A percentile compares a stretch with the other conserved stretches of the same genome.
Evolutionary conservation across 1,140 invertebrate species (phyloP).

Genomic region (Lordiphosa clarofinis): DNA sequence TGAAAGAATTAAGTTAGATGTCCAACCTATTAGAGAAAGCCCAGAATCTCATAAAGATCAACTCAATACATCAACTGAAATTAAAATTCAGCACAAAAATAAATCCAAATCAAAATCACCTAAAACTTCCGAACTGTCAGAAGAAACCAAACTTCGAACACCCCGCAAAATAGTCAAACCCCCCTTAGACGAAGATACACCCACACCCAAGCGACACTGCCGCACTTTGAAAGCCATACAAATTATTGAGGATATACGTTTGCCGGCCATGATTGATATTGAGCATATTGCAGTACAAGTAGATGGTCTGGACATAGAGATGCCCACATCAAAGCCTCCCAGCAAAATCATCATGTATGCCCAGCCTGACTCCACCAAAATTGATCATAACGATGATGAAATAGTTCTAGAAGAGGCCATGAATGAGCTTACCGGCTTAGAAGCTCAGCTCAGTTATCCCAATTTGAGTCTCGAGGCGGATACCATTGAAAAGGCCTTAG

Average conservation of each 20-base stretch:
- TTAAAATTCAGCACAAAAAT: too few relatives aligned
- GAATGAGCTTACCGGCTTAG: slow-evolving; percentile 3
- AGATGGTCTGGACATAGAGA: slow-evolving; percentile 8
- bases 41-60: too few relatives aligned
- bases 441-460: slow-evolving; percentile 3
- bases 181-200: neutral
- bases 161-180: neutral
- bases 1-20: too few relatives aligned
- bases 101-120: too few relatives aligned
- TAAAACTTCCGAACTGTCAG: too few relatives aligned
- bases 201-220: neutral
- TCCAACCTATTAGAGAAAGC: too few relatives aligned
- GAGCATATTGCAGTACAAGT: slow-evolving; percentile 44
- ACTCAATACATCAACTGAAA: too few relatives aligned
- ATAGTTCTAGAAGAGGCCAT: slow-evolving; percentile 15
- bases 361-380: slow-evolving; percentile 54
- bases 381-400: slow-evolving; percentile 49
- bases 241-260: slow-evolving; percentile 55
- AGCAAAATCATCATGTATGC: slow-evolving; percentile 36
- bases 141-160: neutral
- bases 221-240: slow-evolving; percentile 12
- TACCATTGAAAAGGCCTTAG: slow-evolving; percentile 40
- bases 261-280: slow-evolving; percentile 45
- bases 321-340: slow-evolving; percentile 3
- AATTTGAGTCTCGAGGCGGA: slow-evolving; percentile 38